Evolutionary conservation across 1,140 invertebrate species (phyloP), one percentile per base, ranked within the genome.

Genomic region (Elymnias hypermnestra): DNA sequence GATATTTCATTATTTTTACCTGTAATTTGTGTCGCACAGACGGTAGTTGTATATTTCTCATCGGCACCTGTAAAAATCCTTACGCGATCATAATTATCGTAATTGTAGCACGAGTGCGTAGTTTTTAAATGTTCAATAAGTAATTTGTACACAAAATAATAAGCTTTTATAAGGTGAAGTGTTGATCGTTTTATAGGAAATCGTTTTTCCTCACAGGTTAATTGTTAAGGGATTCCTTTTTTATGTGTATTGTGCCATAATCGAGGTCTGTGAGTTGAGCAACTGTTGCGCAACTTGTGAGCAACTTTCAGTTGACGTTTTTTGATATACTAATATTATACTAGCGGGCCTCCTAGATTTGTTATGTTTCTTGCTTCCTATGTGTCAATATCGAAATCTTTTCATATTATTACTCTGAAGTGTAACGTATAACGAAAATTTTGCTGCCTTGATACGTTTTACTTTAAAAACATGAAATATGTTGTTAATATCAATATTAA

Each of bases 91-190:
- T 43, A 43, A 47, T 38, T 10, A 42, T 43, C 35, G 33, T 51
- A 47, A 36, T 53, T 41, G 46, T 49, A 57, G 55, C 55, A 57
- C 50, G 41, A 33, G 46, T 51, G 55, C 3, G 41, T 55, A 49
- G 41, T 41, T 33, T 37, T 37, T 33, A 54, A 35, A n/a, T 9
- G 19, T 10, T 43, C 14, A 31, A 41, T 26, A 43, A 49, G 43
- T 45, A 47, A 55, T 48, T 60, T 52, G 44, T 60, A 60, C 57
- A 47, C 53, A 44, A 47, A 23, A n/a, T 3, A 46, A 23, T 56
- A 56, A 56, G 57, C 53, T 60, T 58, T 50, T 48, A 43, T 53
- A 49, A 42, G 31, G 47, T 15, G 18, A 33, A 48, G 10, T 50
- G 44, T 48, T 48, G 37, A 25, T 25, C 12, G 28, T 48, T 48